Evolutionary conservation across 2,797 vertebrate genomes (phyloP).

Genomic region (Cynodonichthys magdalenae): DNA sequence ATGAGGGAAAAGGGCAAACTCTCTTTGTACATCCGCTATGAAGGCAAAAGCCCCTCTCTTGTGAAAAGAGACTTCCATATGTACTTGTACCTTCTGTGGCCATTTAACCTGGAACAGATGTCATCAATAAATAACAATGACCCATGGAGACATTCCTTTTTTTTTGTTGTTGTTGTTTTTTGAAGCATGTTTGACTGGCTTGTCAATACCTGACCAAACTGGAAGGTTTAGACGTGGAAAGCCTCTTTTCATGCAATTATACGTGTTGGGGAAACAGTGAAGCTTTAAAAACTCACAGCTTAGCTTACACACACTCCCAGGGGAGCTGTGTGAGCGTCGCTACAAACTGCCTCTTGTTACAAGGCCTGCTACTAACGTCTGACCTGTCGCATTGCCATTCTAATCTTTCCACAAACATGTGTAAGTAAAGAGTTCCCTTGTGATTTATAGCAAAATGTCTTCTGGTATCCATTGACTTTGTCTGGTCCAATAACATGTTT

Average conservation of each 20-base stretch:
- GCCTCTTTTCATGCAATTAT: constrained; percentile 72
- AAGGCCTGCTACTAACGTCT: constrained; percentile 72
- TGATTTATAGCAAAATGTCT: constrained; percentile 67
- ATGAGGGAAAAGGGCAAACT: constrained; percentile 63
- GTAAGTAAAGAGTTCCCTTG: constrained; percentile 67
- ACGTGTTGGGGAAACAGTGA: constrained; percentile 80
- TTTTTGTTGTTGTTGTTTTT: constrained; percentile 33
- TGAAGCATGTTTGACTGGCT: constrained; percentile 52
- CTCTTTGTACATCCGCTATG: constrained; percentile 80
- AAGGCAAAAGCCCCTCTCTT: constrained; percentile 84
- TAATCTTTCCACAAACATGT: constrained; percentile 79
- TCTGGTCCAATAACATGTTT: constrained; percentile 27
- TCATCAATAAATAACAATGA: constrained; percentile 88
- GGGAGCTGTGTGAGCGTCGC: constrained; percentile 82
- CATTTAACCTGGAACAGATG: constrained; percentile 93
- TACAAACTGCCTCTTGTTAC: constrained; percentile 88
- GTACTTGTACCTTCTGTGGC: constrained; percentile 82
- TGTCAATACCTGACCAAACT: constrained; percentile 95
- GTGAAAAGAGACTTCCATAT: constrained; percentile 90
- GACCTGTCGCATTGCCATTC: constrained; percentile 77
- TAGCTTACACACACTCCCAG: constrained; percentile 80
- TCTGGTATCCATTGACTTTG: constrained; percentile 60
- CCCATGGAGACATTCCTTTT: constrained; percentile 79
- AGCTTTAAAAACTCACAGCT: constrained; percentile 90
- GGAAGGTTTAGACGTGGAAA: constrained; percentile 80